Evolutionary conservation across 2,113 vertebrate genomes (phyloP).

Genomic region (Electrona antarctica): DNA sequence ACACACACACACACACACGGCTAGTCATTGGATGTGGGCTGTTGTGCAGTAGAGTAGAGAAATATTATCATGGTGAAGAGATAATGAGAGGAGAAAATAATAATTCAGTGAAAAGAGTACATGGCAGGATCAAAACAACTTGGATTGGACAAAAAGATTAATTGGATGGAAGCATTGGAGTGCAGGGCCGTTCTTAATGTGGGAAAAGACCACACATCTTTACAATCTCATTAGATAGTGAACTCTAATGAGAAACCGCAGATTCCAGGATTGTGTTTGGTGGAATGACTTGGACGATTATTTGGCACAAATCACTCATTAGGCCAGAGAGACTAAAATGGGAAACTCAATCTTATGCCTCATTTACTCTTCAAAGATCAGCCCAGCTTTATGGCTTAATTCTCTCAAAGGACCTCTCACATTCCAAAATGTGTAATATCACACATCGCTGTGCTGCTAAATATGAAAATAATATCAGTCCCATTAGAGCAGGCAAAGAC

Average conservation of each 20-base stretch:
- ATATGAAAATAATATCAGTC: slow-evolving; percentile 74
- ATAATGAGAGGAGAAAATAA: slow-evolving; percentile 1
- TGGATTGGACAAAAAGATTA: background rate
- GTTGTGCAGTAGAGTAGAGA: slow-evolving; percentile 3
- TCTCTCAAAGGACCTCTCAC: slow-evolving; percentile 51
- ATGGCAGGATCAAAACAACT: background rate
- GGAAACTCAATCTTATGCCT: slow-evolving; percentile 76
- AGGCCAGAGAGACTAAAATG: slow-evolving; percentile 70
- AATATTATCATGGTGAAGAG: slow-evolving; percentile 20
- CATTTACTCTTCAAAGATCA: slow-evolving; percentile 72
- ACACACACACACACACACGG: no score
- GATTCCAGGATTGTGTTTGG: slow-evolving; percentile 24
- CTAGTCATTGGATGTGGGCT: no score
- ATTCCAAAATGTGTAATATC: slow-evolving; percentile 60
- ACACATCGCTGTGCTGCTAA: slow-evolving; percentile 69
- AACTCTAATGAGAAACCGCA: slow-evolving; percentile 4
- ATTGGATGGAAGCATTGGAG: background rate
- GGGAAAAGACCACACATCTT: background rate
- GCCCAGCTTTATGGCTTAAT: slow-evolving; percentile 66
- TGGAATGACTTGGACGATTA: slow-evolving; percentile 35
- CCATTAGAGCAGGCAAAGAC: slow-evolving; percentile 65
- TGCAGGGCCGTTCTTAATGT: background rate
- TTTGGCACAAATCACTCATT: slow-evolving; percentile 69
- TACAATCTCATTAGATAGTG: background rate
- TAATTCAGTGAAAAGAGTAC: background rate